phyloP scores from a whole-genome alignment of 1,140 invertebrate species.

The Listronotus bonariensis region DNA sequence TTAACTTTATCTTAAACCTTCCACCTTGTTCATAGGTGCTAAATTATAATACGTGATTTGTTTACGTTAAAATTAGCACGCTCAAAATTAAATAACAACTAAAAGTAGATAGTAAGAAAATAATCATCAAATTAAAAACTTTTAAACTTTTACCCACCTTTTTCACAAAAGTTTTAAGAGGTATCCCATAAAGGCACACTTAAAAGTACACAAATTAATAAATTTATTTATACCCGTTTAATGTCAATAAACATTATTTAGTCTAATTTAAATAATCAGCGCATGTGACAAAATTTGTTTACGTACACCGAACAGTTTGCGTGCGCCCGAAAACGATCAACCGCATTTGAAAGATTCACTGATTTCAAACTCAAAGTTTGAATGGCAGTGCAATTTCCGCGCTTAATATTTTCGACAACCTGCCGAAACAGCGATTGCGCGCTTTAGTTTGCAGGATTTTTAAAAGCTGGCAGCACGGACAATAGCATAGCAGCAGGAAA shows the following conservation, averaged over 20 bases:
- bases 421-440: slow-evolving; percentile 34
- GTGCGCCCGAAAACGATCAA: slow-evolving; percentile 23
- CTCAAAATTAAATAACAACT: neutral
- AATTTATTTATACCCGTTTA: slow-evolving; percentile 8
- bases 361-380: slow-evolving; percentile 27
- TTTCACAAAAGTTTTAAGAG: slow-evolving; percentile 9
- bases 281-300: slow-evolving; percentile 41
- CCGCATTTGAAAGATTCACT: slow-evolving; percentile 34
- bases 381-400: slow-evolving; percentile 29
- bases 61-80: slow-evolving; percentile 15
- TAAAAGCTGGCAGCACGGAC: neutral
- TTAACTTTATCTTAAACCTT: slow-evolving; percentile 4
- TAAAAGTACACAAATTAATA: slow-evolving; percentile 12
- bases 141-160: slow-evolving; percentile 23
- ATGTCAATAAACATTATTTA: slow-evolving; percentile 33
- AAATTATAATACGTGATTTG: slow-evolving; percentile 17
- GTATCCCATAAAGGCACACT: slow-evolving; percentile 1
- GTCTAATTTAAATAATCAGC: slow-evolving; percentile 42
- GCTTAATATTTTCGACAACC: slow-evolving; percentile 20
- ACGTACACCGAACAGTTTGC: slow-evolving; percentile 25
- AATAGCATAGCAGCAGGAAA: neutral
- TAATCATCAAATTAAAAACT: neutral
- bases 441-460: neutral
- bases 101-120: neutral
- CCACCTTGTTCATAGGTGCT: neutral